These are phyloP conservation scores for Melanotaenia nigrans DNA, from an alignment of 2,797 vertebrate species.

Conservation along the genomic window DNA sequence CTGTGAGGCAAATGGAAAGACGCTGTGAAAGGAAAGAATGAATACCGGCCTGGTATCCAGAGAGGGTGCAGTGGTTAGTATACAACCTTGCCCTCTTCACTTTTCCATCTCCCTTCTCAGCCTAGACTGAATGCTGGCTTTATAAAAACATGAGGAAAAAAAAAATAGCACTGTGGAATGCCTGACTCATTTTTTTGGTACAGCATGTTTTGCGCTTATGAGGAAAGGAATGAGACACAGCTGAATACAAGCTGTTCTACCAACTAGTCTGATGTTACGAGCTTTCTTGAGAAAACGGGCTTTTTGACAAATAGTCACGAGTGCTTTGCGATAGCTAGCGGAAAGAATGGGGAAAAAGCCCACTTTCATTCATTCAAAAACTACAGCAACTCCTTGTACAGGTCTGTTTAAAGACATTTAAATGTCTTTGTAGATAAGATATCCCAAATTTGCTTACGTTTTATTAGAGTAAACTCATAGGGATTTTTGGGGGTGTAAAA, in stretches of 20 bases:
- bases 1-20: constrained; percentile 33
- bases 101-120: constrained; percentile 31
- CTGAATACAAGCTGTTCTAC: constrained; percentile 68
- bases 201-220: constrained; percentile 56
- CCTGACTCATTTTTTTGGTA: constrained; percentile 51
- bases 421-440: constrained; percentile 14
- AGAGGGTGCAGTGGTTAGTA: constrained; percentile 27
- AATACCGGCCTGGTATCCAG: constrained; percentile 26
- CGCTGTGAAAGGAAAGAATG: constrained; percentile 26
- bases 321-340: constrained; percentile 11
- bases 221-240: constrained; percentile 72
- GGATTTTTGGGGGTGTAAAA: constrained; percentile 25
- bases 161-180: constrained; percentile 39
- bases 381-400: neutral
- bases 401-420: neutral
- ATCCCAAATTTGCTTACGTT: neutral
- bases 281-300: constrained; percentile 29
- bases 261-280: constrained; percentile 45
- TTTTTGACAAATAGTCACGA: constrained; percentile 24
- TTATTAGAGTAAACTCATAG: constrained; percentile 11
- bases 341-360: neutral
- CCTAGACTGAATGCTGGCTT: constrained; percentile 38
- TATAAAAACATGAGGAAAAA: constrained; percentile 27
- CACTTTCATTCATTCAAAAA: neutral
- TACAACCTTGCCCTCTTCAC: constrained; percentile 24